These are phyloP conservation scores for Delichon dasypus DNA, from an alignment of 2,797 vertebrate genomes.

Conservation along the genomic window DNA sequence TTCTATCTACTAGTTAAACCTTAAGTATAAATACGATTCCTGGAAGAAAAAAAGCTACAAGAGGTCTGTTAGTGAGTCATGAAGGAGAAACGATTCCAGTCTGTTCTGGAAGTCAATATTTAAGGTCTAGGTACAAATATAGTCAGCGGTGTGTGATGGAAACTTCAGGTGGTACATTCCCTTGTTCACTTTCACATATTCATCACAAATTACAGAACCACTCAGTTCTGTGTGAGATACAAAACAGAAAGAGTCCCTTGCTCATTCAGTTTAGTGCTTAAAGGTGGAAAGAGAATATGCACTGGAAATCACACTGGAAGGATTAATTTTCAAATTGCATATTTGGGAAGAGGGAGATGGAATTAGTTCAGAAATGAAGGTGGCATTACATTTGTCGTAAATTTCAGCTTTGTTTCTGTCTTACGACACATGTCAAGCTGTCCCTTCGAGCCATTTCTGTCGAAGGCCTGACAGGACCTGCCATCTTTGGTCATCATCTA, in stretches of 20 bases:
- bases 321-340: conserved; percentile 32
- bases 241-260: background rate
- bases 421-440: background rate
- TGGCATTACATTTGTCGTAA: conserved; percentile 35
- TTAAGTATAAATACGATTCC: background rate
- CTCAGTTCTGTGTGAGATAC: background rate
- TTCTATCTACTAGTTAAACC: background rate
- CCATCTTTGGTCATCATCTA: background rate
- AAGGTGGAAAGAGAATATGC: conserved; percentile 25
- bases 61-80: background rate
- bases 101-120: background rate
- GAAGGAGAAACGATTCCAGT: background rate
- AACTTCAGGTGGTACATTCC: background rate
- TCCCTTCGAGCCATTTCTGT: background rate
- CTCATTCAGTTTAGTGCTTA: background rate
- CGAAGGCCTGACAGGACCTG: background rate
- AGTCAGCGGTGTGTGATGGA: background rate
- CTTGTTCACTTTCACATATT: background rate
- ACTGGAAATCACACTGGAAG: conserved; percentile 7
- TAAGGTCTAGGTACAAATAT: background rate
- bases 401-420: background rate
- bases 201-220: background rate
- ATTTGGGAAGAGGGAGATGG: background rate
- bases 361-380: conserved; percentile 13
- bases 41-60: background rate